phyloP scores from a whole-genome alignment of 2,797 vertebrate genomes.

The Poecilia wingei region DNA sequence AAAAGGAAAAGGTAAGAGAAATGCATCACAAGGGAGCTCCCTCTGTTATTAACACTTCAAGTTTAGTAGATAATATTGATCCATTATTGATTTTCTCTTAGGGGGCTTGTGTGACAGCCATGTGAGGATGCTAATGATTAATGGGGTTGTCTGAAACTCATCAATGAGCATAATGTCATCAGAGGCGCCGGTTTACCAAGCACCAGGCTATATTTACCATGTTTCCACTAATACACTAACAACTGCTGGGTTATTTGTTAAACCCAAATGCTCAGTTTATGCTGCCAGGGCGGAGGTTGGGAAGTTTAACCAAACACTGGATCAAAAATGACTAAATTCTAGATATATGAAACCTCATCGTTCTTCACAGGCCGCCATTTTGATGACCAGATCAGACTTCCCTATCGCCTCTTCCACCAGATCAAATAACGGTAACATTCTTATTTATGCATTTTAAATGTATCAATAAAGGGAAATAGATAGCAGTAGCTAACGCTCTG shows the following conservation, averaged over 20 bases:
- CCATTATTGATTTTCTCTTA: conserved; percentile 49
- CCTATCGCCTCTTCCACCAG: not conserved
- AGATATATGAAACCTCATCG: not conserved
- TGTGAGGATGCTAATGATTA: conserved; percentile 17
- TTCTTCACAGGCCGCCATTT: not conserved
- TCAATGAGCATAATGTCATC: conserved; percentile 22
- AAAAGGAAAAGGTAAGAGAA: not conserved
- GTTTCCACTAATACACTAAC: not conserved
- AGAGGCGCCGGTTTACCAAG: conserved; percentile 7
- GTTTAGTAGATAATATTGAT: conserved; percentile 42
- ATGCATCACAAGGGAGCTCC: not conserved
- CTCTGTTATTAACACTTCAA: conserved; percentile 31
- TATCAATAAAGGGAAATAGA: not conserved
- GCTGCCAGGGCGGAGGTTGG: not conserved
- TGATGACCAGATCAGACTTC: not conserved
- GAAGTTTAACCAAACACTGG: not conserved
- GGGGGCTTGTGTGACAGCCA: conserved; percentile 28
- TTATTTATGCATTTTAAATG: not conserved
- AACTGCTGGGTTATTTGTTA: not conserved
- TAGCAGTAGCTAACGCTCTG: not conserved
- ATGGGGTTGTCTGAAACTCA: conserved; percentile 21
- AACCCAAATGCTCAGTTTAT: not conserved
- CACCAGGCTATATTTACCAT: not conserved
- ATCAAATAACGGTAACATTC: not conserved
- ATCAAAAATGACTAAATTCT: not conserved